Evolutionary conservation across 2,888 invertebrate species (phyloP), one percentile per base, ranked within the genome.

Genomic region (Anaspis maculata): DNA sequence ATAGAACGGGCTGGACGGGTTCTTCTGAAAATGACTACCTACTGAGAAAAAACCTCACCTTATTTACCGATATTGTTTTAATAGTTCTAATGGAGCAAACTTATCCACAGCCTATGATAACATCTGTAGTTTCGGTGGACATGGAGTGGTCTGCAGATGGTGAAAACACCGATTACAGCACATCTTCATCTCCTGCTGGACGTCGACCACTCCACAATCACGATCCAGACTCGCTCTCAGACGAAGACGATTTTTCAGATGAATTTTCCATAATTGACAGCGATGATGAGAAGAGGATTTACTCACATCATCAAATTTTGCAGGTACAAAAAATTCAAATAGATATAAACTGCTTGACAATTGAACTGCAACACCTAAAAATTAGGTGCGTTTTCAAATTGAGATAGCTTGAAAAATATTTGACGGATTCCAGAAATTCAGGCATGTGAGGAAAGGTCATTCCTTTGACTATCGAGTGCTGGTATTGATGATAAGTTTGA

Each of bases 201-300:
- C 34, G 45, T 19, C 35, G 44, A 13, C 40, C 49, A 22, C 41
- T 44, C 13, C 51, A 51, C 35, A n/a, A n/a, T n/a, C 56, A 46
- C 7, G 63, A 62, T 30, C 49, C 51, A 7, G 67, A 67, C 46
- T 67, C 67, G 2, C 50, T 66, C 35, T 68, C 71, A 2, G 73
- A 73, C 34, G 74, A 74, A 35, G 74, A 74, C 32, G 72, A 74
- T 27, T 64, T 81, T 46, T 80, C 80, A 15, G 81, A 82, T 30
- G 86, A 86, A 47, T 77, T 83, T 47, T 86, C 84, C 16, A 69
- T 85, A 0, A 79, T 79, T 11, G 86, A 87, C 49, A 83, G 84
- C 29, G 85, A 86, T 45, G 85, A 86, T 30, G 85, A 84, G 73
- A 52, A 68, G 50, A 24, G 10, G 10, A 10, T 10, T 5, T 24